Base-by-base conservation (phyloP, 64 coral and sea anemone species). In the Actinia equina region DNA sequence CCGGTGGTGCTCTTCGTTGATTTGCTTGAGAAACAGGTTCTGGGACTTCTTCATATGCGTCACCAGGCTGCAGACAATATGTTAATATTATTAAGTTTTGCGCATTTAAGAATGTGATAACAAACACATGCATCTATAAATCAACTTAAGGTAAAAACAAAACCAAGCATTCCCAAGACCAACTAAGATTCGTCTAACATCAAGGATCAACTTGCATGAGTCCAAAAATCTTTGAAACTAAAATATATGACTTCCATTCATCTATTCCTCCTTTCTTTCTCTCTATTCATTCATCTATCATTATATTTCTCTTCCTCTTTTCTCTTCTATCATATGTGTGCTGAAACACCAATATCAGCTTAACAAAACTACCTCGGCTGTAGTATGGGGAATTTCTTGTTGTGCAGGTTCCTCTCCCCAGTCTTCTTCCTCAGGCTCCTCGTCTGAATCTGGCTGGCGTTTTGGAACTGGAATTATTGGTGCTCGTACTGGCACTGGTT, bases 1-100 rank as follows among this genome's bases (percentile, higher is more conserved):
- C 30, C 23, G 80, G 80, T n/a, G 52, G 18, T 85, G 49, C 82
- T 45, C 18, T 60, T 44, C 30, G 44, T 79, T 79, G 77, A 44
- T 3, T 37, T 12, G 30, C 44, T 81, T 81, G 78, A 49, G 41
- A 2, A 17, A 7, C 18, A 3, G 69, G 69, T 25, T 82, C 80
- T 20, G 80, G 80, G 45, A 82, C 45, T 60, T 85, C 83, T 9
- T 85, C 83, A 41, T 85, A 85, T 13, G 78, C 52, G 11, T 81
- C 78, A 49, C 52, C 78, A 52, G 78, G 78, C 78, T 81, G 78
- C 16, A 49, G 22, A 20, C 6, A 22, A 43, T 51, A 51, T 17
- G 42, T 3, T 49, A 52, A n/a, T n/a, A 0, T 14, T 74, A 74
- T 41, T n/a, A 13, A 16, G 11, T 57, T 57, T 57, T 57, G 15